Conservation (phyloP, 2,113 vertebrate species). For the Mirounga angustirostris region DNA sequence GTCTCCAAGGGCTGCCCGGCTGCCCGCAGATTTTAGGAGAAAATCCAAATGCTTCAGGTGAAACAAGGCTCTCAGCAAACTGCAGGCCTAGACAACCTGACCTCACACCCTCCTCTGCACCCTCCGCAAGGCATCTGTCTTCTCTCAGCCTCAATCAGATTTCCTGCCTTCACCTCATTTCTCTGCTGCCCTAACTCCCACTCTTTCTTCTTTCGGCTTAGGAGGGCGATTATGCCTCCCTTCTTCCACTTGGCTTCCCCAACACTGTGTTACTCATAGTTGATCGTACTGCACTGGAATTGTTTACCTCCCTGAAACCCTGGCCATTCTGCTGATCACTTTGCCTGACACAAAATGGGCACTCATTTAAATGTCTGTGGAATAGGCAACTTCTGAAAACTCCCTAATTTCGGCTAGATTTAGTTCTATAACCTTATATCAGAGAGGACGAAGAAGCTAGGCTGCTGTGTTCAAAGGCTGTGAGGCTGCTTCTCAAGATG, state of each 20-base stretch:
- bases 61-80: neutral
- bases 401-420: neutral
- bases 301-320: neutral
- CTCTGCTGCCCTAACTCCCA: neutral
- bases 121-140: neutral
- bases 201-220: neutral
- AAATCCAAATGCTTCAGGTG: neutral
- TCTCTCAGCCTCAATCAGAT: neutral
- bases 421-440: neutral
- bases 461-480: neutral
- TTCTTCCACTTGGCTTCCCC: neutral
- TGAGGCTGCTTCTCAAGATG: neutral
- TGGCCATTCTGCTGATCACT: neutral
- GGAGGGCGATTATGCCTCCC: neutral
- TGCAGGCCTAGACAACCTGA: neutral
- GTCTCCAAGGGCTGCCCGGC: neutral
- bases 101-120: neutral
- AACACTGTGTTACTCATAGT: neutral
- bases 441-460: neutral
- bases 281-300: neutral
- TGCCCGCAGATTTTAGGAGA: neutral
- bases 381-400: neutral
- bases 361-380: neutral
- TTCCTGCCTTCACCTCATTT: neutral
- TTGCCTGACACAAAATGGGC: neutral